Evolutionary conservation across 2,888 invertebrate species (phyloP).

Genomic region (Drosophila histrio): DNA sequence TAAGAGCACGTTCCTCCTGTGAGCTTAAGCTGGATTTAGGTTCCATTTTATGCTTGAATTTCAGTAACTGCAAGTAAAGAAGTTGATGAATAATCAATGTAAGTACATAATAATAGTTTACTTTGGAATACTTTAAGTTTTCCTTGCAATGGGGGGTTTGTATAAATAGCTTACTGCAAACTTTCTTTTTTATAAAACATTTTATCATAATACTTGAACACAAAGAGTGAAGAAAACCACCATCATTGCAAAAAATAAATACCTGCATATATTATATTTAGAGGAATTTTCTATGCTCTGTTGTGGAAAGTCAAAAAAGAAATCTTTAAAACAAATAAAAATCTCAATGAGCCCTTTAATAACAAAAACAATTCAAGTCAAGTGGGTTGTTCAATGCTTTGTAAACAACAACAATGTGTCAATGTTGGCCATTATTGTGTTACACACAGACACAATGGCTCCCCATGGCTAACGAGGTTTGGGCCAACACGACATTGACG

Average conservation of each 20-base stretch:
- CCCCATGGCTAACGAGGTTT: constrained; percentile 20
- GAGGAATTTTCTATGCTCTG: not conserved
- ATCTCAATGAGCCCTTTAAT: constrained; percentile 40
- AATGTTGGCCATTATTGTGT: constrained; percentile 28
- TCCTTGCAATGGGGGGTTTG: constrained; percentile 20
- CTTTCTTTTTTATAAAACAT: constrained; percentile 43
- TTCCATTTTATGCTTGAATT: constrained; percentile 54
- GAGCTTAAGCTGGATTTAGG: constrained; percentile 80
- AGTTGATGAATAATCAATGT: constrained; percentile 68
- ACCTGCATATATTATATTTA: constrained; percentile 3
- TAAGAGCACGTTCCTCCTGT: constrained; percentile 81
- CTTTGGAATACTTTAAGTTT: constrained; percentile 56
- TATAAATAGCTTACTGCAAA: constrained; percentile 54
- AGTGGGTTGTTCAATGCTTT: constrained; percentile 40
- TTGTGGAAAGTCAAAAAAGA: not conserved
- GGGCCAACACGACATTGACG: constrained; percentile 24
- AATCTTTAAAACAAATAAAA: constrained; percentile 35
- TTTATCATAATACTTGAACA: constrained; percentile 49
- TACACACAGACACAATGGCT: constrained; percentile 19
- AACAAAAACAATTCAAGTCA: constrained; percentile 56
- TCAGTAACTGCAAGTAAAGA: constrained; percentile 62
- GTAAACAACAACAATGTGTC: constrained; percentile 45
- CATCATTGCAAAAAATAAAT: constrained; percentile 25
- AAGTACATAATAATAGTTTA: constrained; percentile 73
- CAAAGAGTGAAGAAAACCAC: constrained; percentile 5